Evolutionary conservation across 2,113 vertebrate genomes (phyloP).

Genomic region (Syngnathoides biaculeatus): DNA sequence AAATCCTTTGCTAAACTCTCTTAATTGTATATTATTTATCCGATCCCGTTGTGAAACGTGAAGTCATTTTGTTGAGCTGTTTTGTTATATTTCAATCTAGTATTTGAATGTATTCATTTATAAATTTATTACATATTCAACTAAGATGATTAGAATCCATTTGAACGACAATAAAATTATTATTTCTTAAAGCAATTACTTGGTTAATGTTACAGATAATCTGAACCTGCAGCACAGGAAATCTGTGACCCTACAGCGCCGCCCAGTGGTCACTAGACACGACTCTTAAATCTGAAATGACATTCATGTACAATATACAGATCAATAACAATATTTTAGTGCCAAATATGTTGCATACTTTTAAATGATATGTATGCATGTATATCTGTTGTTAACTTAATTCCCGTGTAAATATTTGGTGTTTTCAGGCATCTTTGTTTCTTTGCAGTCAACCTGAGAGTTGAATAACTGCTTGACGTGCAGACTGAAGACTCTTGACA

Average conservation of each 20-base stretch:
- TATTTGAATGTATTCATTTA: neutral
- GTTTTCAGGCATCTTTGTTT: neutral
- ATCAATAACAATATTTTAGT: neutral
- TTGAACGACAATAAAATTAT: neutral
- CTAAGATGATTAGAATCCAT: neutral
- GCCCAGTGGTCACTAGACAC: slow-evolving; percentile 47
- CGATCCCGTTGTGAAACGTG: neutral
- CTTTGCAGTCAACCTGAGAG: neutral
- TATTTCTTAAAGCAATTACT: neutral
- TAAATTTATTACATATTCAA: no score
- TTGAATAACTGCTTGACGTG: slow-evolving; percentile 13
- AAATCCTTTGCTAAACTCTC: neutral
- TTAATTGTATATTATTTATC: neutral
- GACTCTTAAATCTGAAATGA: neutral
- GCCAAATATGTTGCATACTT: neutral
- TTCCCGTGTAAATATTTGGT: neutral
- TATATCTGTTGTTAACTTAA: neutral
- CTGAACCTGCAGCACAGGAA: neutral
- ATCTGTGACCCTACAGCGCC: slow-evolving; percentile 67
- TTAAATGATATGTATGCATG: neutral
- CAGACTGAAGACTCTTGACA: slow-evolving; percentile 17
- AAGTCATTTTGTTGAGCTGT: neutral
- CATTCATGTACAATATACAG: neutral
- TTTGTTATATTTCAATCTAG: neutral
- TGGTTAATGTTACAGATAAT: neutral